These are phyloP conservation scores for Chloebia gouldiae DNA, from an alignment of 2,113 vertebrate species.

Conservation along the genomic window DNA sequence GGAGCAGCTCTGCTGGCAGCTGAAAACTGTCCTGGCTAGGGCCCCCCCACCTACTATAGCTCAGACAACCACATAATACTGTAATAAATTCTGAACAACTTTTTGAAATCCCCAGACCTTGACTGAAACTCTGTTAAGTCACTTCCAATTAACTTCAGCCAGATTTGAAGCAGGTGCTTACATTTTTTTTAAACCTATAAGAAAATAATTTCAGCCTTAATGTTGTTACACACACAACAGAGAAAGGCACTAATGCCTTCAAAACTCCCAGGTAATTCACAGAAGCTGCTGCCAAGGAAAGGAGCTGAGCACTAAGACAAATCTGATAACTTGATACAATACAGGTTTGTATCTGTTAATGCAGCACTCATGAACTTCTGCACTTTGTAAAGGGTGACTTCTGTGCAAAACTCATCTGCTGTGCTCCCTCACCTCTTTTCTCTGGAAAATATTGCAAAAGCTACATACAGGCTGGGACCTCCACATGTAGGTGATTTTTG, in stretches of 20 bases:
- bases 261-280: constrained; percentile 7
- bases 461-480: background rate
- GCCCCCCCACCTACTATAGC: background rate
- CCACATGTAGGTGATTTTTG: background rate
- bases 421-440: background rate
- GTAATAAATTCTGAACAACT: background rate
- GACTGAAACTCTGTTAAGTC: background rate
- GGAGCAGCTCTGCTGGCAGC: background rate
- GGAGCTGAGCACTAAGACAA: background rate
- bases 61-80: fast-evolving
- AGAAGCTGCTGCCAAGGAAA: background rate
- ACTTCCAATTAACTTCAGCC: background rate
- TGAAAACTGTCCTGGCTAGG: background rate
- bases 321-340: constrained; percentile 5
- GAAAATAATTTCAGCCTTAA: background rate
- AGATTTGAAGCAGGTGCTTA: background rate
- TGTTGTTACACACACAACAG: background rate
- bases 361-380: background rate
- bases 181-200: constrained; percentile 7
- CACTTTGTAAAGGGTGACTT: background rate
- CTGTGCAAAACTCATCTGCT: background rate
- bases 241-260: constrained; percentile 11
- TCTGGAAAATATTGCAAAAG: background rate
- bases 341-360: constrained; percentile 21
- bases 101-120: background rate